Conservation (phyloP, 1,140 invertebrate species). For the Meloidogyne hapla region DNA sequence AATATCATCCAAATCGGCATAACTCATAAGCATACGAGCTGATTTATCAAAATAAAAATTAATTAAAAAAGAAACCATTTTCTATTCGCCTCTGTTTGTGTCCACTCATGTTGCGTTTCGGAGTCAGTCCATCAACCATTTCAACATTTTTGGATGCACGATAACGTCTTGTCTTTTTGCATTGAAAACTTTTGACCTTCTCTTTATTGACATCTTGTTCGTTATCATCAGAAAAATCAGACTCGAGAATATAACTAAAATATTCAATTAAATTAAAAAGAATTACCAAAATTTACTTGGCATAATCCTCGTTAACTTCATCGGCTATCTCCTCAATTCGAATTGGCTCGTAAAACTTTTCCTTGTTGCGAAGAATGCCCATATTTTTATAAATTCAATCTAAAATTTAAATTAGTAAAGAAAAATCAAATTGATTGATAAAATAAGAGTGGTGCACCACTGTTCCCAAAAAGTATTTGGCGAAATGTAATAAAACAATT, state of each 20-base stretch:
- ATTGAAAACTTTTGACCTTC: background rate
- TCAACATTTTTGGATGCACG: conserved; percentile 1
- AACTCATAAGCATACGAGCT: conserved; percentile 40
- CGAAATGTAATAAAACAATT: too few relatives aligned
- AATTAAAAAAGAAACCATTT: conserved; percentile 45
- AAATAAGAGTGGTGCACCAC: too few relatives aligned
- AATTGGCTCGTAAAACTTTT: conserved; percentile 24
- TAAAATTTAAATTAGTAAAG: background rate
- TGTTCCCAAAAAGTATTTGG: too few relatives aligned
- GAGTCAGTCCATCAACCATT: conserved; percentile 43
- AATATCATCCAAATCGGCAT: conserved; percentile 58
- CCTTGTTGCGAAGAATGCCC: conserved; percentile 35
- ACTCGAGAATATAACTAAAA: conserved; percentile 38
- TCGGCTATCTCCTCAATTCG: conserved; percentile 37
- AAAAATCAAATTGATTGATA: too few relatives aligned
- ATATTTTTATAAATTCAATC: conserved; percentile 8
- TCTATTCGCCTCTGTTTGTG: conserved; percentile 58
- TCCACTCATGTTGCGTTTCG: conserved; percentile 60
- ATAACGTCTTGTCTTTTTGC: conserved; percentile 16
- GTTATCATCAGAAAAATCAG: conserved; percentile 25
- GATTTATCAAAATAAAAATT: conserved; percentile 15
- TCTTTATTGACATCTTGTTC: conserved; percentile 23
- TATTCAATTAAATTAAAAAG: background rate
- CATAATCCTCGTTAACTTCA: conserved; percentile 26
- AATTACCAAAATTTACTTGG: conserved; percentile 23